phyloP scores from a whole-genome alignment of 2,888 invertebrate species.

The Nymphalis polychloros region DNA sequence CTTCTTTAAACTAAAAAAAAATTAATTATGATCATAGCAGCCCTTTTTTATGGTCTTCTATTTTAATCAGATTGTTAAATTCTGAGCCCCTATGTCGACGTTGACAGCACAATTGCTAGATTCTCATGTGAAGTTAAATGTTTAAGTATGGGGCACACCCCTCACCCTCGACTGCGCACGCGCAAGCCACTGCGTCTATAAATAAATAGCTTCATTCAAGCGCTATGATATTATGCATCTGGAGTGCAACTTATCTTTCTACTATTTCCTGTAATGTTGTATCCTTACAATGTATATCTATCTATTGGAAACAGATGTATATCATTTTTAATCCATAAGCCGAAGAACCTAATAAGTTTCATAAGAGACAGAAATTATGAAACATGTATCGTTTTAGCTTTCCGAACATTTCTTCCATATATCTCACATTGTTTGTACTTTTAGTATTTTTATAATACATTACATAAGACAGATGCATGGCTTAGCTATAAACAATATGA shows the following conservation, averaged over 20 bases:
- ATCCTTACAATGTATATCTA: conserved; percentile 24
- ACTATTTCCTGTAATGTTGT: conserved; percentile 39
- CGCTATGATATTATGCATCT: conserved; percentile 48
- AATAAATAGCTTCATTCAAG: conserved; percentile 51
- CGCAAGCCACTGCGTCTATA: conserved; percentile 44
- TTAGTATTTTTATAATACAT: too few relatives aligned
- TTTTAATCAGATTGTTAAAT: conserved; percentile 29
- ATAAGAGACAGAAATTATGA: not conserved
- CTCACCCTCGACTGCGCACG: conserved; percentile 40
- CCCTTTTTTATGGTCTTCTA: conserved; percentile 28
- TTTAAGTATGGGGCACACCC: conserved; percentile 40
- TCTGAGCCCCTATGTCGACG: conserved; percentile 36
- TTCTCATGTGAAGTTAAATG: conserved; percentile 41
- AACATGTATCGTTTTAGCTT: not conserved
- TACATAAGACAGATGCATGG: too few relatives aligned
- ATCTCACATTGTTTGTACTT: too few relatives aligned
- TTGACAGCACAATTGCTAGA: conserved; percentile 48
- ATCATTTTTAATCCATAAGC: too few relatives aligned
- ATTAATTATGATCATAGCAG: conserved; percentile 24
- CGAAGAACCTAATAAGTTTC: too few relatives aligned
- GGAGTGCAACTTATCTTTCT: conserved; percentile 41
- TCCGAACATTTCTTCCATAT: not conserved
- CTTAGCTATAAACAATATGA: too few relatives aligned
- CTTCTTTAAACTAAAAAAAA: conserved; percentile 16
- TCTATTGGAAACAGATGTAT: not conserved